Conservation (phyloP, 2,113 vertebrate genomes). For the Platysteira castanea region DNA sequence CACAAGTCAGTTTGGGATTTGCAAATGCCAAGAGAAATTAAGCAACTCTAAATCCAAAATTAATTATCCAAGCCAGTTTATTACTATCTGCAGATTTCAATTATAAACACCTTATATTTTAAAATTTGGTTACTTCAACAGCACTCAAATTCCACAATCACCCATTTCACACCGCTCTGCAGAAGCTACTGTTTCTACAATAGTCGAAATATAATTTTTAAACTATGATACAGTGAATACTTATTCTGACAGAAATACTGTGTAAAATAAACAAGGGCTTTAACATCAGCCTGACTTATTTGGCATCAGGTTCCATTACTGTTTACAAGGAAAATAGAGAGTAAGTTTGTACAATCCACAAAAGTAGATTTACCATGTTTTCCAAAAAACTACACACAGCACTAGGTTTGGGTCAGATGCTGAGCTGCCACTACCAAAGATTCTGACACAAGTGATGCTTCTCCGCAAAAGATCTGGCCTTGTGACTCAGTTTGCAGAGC, state of each 20-base stretch:
- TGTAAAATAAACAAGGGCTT: neutral
- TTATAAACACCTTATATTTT: neutral
- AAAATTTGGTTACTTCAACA: neutral
- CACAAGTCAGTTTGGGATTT: conserved; percentile 16
- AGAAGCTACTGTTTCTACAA: neutral
- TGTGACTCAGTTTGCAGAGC: neutral
- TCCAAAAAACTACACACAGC: neutral
- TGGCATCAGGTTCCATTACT: neutral
- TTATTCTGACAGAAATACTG: neutral
- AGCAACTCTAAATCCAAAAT: conserved; percentile 22
- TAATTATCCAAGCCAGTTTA: conserved; percentile 1
- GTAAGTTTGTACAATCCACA: neutral
- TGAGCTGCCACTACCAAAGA: neutral
- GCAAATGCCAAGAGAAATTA: conserved; percentile 17
- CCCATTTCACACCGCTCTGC: neutral
- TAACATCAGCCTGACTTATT: neutral
- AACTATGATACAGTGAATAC: neutral
- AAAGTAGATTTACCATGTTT: neutral
- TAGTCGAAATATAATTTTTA: neutral
- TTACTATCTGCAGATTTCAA: neutral
- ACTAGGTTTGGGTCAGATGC: neutral
- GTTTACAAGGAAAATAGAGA: neutral
- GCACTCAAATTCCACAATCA: neutral
- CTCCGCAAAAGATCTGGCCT: neutral
- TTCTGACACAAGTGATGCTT: neutral